Evolutionary conservation across 2,797 vertebrate species (phyloP).

Genomic region (Sebastes goodei): DNA sequence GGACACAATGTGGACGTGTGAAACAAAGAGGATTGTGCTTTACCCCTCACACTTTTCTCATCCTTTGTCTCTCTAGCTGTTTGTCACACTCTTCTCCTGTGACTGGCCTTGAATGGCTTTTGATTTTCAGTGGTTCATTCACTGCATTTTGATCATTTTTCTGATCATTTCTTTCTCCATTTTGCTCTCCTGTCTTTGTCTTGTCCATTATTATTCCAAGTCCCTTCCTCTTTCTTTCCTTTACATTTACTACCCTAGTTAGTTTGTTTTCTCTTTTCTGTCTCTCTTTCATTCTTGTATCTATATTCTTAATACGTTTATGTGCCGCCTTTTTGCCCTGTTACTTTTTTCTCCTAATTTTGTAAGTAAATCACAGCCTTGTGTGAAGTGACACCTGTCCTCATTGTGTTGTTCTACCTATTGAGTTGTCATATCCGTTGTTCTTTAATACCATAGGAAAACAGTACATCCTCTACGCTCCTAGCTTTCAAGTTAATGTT

Average conservation of each 20-base stretch:
- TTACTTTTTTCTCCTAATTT: not conserved
- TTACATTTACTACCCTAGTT: not conserved
- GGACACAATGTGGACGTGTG: not conserved
- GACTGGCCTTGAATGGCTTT: not conserved
- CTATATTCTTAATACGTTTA: not conserved
- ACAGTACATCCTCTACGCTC: not conserved
- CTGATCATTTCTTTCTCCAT: not conserved
- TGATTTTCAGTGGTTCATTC: not conserved
- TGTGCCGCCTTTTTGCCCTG: not conserved
- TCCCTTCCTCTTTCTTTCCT: not conserved
- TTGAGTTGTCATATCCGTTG: not conserved
- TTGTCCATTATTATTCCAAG: not conserved
- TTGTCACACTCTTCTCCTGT: not conserved
- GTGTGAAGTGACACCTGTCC: constrained; percentile 26
- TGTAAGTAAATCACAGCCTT: constrained; percentile 1
- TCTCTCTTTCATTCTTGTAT: not conserved
- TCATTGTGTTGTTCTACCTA: constrained; percentile 4
- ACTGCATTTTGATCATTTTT: not conserved
- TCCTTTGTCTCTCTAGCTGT: not conserved
- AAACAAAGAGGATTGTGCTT: not conserved
- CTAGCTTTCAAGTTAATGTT: not conserved
- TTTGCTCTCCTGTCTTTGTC: not conserved
- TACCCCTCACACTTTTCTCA: not conserved
- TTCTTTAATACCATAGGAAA: constrained; percentile 17
- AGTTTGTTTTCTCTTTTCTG: not conserved